Evolutionary conservation across 1,140 invertebrate genomes (phyloP).

Genomic region (Dysdera silvatica): DNA sequence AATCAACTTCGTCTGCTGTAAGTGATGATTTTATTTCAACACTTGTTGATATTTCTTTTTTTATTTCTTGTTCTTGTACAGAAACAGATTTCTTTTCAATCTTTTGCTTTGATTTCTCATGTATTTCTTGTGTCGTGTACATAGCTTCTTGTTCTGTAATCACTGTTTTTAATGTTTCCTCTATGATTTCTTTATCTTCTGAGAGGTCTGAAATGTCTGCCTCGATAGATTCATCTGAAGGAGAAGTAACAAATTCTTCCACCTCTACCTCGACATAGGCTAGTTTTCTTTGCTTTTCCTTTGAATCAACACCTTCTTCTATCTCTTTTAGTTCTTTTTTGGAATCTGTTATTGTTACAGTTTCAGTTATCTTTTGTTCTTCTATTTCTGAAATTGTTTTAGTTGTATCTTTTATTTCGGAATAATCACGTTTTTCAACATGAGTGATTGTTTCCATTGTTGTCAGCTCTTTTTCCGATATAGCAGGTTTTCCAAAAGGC

Average conservation of each 20-base stretch:
- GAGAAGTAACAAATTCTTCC: constrained; percentile 18
- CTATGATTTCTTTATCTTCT: constrained; percentile 11
- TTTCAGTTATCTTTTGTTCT: constrained; percentile 2
- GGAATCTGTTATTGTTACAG: constrained; percentile 10
- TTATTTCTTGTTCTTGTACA: background rate
- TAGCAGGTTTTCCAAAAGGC: no score
- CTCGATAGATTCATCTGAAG: constrained; percentile 20
- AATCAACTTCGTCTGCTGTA: no score
- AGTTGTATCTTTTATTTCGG: no score
- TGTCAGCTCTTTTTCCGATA: no score
- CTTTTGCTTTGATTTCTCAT: background rate
- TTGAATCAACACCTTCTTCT: background rate
- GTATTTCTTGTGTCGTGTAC: background rate
- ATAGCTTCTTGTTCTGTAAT: background rate
- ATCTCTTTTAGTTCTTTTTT: constrained; percentile 22
- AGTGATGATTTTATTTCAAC: background rate
- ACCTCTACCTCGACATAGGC: constrained; percentile 25
- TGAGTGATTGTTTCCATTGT: no score
- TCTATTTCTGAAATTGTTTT: constrained; percentile 5
- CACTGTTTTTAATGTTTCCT: background rate
- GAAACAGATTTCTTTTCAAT: background rate
- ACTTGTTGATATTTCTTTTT: background rate
- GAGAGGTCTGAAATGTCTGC: constrained; percentile 21
- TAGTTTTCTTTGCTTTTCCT: constrained; percentile 9
- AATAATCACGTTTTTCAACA: no score